Percentiles rank a stretch among this genome's conserved stretches.
These are phyloP conservation scores for Hemiprocne comata DNA, from an alignment of 2,113 vertebrate species.

Conservation along the genomic window DNA sequence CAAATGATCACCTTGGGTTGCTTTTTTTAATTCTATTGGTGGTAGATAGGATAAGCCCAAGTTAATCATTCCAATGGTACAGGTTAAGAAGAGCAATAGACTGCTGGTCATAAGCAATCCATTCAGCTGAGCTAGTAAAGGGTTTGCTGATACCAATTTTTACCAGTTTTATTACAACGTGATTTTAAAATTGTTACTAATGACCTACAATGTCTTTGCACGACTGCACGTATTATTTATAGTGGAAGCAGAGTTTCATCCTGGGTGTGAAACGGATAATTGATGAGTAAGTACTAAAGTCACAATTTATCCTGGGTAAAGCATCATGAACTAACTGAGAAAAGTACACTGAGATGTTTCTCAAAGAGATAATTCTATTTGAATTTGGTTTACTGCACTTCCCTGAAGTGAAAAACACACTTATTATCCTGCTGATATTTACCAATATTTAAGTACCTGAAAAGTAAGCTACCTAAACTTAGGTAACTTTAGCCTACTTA, in stretches of 20 bases:
- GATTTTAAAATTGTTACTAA: neutral
- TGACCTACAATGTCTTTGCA: neutral
- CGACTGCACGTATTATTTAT: neutral
- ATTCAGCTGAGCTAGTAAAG: neutral
- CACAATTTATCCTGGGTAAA: neutral
- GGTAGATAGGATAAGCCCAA: neutral
- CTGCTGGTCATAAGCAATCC: neutral
- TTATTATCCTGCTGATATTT: neutral
- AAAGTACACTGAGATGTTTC: neutral
- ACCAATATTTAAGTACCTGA: neutral
- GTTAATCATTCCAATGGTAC: neutral
- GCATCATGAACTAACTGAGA: neutral
- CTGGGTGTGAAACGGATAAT: neutral
- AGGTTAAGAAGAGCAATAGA: neutral
- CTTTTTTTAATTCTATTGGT: neutral
- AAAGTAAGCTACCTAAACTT: neutral
- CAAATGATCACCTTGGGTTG: accelerated
- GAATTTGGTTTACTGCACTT: neutral
- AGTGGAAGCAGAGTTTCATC: neutral
- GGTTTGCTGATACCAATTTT: neutral
- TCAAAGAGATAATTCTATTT: neutral
- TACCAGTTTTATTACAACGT: neutral
- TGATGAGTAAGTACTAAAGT: neutral
- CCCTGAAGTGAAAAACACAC: neutral
- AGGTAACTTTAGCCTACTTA: neutral